Percentiles rank a stretch among this genome's conserved stretches.
Evolutionary conservation across 2,888 invertebrate species (phyloP).

Genomic region (Macrophya annulata): DNA sequence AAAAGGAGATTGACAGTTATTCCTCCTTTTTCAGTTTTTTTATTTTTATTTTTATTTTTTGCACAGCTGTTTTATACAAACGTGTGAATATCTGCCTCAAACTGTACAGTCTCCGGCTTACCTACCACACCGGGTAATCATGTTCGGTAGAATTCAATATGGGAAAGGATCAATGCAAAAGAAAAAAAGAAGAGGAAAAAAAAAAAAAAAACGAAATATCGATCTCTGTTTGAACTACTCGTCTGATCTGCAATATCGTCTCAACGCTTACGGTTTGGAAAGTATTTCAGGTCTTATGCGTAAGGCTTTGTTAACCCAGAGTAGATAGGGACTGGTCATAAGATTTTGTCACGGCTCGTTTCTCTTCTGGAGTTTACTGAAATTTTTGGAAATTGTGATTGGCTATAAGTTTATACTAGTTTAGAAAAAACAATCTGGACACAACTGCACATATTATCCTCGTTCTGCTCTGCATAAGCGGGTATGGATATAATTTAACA

Average conservation of each 20-base stretch:
- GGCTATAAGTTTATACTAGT: not conserved
- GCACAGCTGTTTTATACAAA: not conserved
- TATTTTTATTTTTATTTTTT: not conserved
- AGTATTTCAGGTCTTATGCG: slow-evolving; percentile 1
- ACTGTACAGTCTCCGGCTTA: not conserved
- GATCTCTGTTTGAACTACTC: not conserved
- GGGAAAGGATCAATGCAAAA: not conserved
- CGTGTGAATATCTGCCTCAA: not conserved
- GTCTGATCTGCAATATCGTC: slow-evolving; percentile 25
- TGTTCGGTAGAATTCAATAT: slow-evolving; percentile 12
- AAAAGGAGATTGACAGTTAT: not conserved
- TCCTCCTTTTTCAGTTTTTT: too few relatives aligned
- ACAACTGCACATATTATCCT: not conserved
- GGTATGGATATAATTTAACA: not conserved
- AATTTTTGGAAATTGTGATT: not conserved
- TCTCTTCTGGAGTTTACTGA: slow-evolving; percentile 10
- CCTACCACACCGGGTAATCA: not conserved
- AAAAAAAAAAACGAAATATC: not conserved
- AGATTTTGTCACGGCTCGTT: slow-evolving; percentile 5
- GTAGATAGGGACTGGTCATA: slow-evolving; percentile 1
- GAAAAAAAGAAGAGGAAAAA: not conserved
- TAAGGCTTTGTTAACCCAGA: slow-evolving; percentile 2
- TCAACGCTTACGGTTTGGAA: slow-evolving; percentile 6
- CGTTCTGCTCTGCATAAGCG: not conserved
- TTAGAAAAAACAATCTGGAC: not conserved